A percentile compares a stretch with the other conserved stretches of the same genome.
phyloP scores from a whole-genome alignment of 2,888 invertebrate genomes.

The Pseudococcus longispinus region DNA sequence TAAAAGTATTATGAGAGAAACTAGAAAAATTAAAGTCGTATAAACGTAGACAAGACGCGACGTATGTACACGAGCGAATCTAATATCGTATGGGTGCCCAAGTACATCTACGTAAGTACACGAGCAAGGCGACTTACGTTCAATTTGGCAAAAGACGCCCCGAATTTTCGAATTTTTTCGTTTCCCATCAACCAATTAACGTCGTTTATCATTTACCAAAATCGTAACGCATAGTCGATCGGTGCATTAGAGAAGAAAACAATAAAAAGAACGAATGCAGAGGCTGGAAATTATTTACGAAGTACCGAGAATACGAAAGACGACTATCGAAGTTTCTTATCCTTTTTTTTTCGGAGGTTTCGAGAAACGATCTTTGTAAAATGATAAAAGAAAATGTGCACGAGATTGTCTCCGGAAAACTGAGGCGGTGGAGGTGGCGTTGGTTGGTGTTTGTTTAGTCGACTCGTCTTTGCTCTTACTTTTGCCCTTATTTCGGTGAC shows the following conservation, averaged over 20 bases:
- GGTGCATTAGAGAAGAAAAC: background rate
- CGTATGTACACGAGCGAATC: background rate
- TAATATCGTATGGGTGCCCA: background rate
- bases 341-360: background rate
- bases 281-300: background rate
- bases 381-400: background rate
- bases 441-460: background rate
- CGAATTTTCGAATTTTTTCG: background rate
- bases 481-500: background rate
- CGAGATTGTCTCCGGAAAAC: background rate
- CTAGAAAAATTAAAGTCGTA: background rate
- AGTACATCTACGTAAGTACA: too few relatives aligned
- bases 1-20: too few relatives aligned
- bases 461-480: slow-evolving; percentile 11
- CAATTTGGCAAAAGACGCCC: background rate
- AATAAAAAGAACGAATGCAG: background rate
- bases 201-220: background rate
- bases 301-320: background rate
- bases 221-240: background rate
- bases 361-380: background rate
- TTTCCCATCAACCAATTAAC: background rate
- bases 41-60: background rate
- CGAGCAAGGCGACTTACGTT: background rate
- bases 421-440: background rate
- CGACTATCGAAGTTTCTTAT: background rate